These are phyloP conservation scores for Lampris incognitus DNA, from an alignment of 2,113 vertebrate genomes.

Conservation along the genomic window DNA sequence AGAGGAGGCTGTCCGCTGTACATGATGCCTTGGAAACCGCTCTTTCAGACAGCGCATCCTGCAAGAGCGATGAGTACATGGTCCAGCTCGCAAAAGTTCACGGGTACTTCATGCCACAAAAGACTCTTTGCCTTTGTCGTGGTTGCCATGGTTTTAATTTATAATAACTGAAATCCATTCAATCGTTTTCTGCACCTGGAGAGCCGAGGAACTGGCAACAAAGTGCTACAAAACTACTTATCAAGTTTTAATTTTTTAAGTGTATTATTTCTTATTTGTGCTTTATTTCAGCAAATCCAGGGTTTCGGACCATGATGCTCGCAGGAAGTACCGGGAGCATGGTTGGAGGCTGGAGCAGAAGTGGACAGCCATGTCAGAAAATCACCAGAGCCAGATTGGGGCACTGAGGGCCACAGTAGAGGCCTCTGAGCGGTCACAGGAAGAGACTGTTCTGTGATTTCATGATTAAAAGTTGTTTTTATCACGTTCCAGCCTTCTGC, in stretches of 20 bases:
- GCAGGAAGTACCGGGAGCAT: slow-evolving; percentile 87
- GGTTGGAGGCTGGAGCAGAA: slow-evolving; percentile 84
- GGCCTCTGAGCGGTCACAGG: slow-evolving; percentile 70
- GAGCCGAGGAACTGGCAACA: too few relatives aligned
- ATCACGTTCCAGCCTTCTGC: too few relatives aligned
- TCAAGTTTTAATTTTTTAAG: neutral
- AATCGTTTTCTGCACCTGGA: too few relatives aligned
- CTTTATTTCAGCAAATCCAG: slow-evolving; percentile 81
- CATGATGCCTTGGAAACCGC: slow-evolving; percentile 79
- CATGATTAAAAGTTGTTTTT: neutral
- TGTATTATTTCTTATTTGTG: neutral
- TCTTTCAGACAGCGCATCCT: slow-evolving; percentile 70
- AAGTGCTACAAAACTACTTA: too few relatives aligned
- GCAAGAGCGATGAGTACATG: slow-evolving; percentile 78
- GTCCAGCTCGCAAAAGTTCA: slow-evolving; percentile 84
- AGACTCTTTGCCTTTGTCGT: neutral
- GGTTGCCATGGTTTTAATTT: too few relatives aligned
- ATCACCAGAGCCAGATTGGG: slow-evolving; percentile 75
- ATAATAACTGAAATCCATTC: too few relatives aligned
- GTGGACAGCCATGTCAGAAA: slow-evolving; percentile 76
- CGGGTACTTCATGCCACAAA: slow-evolving; percentile 75
- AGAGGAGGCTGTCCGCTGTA: slow-evolving; percentile 75
- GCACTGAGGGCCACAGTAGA: slow-evolving; percentile 61
- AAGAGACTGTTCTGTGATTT: slow-evolving; percentile 71
- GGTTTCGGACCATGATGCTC: slow-evolving; percentile 82